phyloP scores from a whole-genome alignment of 2,113 vertebrate genomes.

The Actenoides lindsayi region DNA sequence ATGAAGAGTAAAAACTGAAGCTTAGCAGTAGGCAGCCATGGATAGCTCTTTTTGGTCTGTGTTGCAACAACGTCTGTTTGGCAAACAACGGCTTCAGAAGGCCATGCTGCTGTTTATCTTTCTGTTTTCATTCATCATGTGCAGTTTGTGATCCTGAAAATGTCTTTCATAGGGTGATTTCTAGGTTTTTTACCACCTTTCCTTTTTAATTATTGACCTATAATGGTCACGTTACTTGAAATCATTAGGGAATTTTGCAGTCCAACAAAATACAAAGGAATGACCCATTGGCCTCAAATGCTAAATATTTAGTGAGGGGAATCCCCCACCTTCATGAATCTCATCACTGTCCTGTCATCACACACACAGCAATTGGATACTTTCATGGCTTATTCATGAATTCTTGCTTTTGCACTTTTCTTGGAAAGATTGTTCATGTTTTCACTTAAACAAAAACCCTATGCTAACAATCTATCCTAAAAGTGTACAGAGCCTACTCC shows the following conservation, averaged over 20 bases:
- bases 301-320: neutral
- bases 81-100: neutral
- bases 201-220: conserved; percentile 33
- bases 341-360: neutral
- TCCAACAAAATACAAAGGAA: conserved; percentile 29
- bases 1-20: neutral
- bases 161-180: neutral
- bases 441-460: neutral
- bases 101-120: neutral
- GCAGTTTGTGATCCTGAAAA: neutral
- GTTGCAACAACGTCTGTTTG: neutral
- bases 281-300: neutral
- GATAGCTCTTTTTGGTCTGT: neutral
- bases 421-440: neutral
- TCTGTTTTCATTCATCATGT: neutral
- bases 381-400: neutral
- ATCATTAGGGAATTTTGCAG: conserved; percentile 30
- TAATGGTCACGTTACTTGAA: conserved; percentile 25
- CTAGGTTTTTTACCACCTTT: neutral
- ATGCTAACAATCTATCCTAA: neutral
- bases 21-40: neutral
- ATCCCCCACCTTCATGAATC: neutral
- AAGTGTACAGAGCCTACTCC: neutral
- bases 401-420: neutral
- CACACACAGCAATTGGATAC: neutral